A percentile compares a stretch with the other conserved stretches of the same genome.
These are phyloP conservation scores for Cotesia typhae DNA, from an alignment of 1,140 invertebrate species.

Conservation along the genomic window DNA sequence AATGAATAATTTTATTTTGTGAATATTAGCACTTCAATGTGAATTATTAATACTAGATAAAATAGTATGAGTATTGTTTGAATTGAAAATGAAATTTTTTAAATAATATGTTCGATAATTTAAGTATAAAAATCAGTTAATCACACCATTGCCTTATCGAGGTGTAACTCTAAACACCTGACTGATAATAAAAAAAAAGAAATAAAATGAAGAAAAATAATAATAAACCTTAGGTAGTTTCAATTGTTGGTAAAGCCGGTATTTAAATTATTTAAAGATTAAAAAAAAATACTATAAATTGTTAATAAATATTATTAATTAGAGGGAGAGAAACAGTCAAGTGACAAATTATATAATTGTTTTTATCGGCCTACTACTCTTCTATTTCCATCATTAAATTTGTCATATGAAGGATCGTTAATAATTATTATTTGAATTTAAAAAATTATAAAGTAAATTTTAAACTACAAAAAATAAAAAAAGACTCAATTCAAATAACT, in stretches of 20 bases:
- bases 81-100: too few species aligned
- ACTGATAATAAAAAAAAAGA: constrained; percentile 50
- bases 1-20: constrained; percentile 35
- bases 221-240: constrained; percentile 57
- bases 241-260: constrained; percentile 50
- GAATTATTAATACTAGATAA: constrained; percentile 1
- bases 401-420: not conserved
- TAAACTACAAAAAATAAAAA: too few species aligned
- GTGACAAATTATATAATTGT: constrained; percentile 7
- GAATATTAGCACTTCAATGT: constrained; percentile 38
- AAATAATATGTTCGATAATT: constrained; percentile 26
- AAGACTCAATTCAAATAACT: not conserved
- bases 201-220: constrained; percentile 6
- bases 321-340: constrained; percentile 13
- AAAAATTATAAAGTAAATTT: too few species aligned
- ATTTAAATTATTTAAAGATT: not conserved
- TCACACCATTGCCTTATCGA: constrained; percentile 63
- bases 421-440: too few species aligned
- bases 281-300: not conserved
- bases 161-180: constrained; percentile 56
- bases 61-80: too few species aligned
- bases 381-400: not conserved
- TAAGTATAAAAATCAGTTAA: constrained; percentile 51
- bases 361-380: constrained; percentile 29
- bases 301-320: constrained; percentile 11